These are phyloP conservation scores for Cladopsammia gracilis DNA, from an alignment of 64 coral and sea anemone species.

Conservation along the genomic window DNA sequence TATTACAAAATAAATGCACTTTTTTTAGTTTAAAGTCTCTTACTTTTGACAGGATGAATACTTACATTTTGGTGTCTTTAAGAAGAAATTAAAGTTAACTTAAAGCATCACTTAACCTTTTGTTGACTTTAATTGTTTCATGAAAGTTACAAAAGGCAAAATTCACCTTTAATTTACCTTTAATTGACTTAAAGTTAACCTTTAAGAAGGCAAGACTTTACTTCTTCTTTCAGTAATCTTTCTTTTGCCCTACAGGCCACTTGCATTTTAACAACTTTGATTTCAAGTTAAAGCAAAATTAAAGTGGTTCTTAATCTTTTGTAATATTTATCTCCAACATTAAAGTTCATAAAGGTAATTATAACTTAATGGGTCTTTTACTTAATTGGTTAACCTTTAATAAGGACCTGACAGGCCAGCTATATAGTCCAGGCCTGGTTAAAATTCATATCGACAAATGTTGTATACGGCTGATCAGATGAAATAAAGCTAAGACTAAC, in stretches of 20 bases:
- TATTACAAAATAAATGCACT: too few relatives aligned
- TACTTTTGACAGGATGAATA: background rate
- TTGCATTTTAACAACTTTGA: constrained; percentile 3
- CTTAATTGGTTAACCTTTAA: too few relatives aligned
- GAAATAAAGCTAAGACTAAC: too few relatives aligned
- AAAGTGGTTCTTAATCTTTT: constrained; percentile 4
- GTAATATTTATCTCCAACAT: background rate
- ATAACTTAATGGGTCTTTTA: background rate
- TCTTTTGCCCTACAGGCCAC: background rate
- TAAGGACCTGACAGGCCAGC: too few relatives aligned
- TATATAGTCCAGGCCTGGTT: too few relatives aligned
- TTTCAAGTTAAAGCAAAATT: constrained; percentile 33
- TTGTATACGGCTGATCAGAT: too few relatives aligned
- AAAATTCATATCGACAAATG: too few relatives aligned
- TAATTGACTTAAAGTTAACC: background rate
- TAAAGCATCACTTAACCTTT: constrained; percentile 43
- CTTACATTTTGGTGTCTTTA: constrained; percentile 56
- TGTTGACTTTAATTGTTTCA: too few relatives aligned
- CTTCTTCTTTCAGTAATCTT: constrained; percentile 5
- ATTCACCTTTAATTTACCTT: background rate
- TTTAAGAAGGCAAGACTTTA: background rate
- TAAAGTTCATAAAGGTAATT: constrained; percentile 13
- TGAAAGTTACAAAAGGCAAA: constrained; percentile 10
- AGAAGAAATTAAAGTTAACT: constrained; percentile 45
- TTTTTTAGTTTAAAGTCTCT: too few relatives aligned